These are phyloP conservation scores for Anableps anableps DNA, from an alignment of 2,797 vertebrate species.

Conservation along the genomic window DNA sequence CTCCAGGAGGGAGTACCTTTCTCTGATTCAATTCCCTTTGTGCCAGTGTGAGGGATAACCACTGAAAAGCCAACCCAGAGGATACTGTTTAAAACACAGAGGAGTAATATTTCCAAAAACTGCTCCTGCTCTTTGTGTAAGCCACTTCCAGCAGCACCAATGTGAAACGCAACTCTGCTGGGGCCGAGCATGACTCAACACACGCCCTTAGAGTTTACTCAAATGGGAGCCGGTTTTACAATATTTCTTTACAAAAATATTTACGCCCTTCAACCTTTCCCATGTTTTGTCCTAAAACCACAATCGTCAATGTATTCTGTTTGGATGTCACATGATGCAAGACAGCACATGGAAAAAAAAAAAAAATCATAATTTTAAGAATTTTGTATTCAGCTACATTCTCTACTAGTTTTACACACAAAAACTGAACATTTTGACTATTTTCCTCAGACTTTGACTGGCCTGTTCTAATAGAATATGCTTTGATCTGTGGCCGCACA, in stretches of 20 bases:
- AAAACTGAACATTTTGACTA: not conserved
- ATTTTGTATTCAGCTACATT: not conserved
- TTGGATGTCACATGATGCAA: not conserved
- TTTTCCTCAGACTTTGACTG: not conserved
- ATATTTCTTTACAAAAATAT: not conserved
- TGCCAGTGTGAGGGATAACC: not conserved
- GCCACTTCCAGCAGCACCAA: not conserved
- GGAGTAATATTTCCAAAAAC: conserved; percentile 2
- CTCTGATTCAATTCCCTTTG: conserved; percentile 6
- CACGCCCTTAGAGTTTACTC: conserved; percentile 1
- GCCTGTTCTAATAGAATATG: not conserved
- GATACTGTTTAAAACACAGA: conserved; percentile 15
- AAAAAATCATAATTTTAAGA: not conserved
- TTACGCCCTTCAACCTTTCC: not conserved
- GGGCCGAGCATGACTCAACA: conserved; percentile 25
- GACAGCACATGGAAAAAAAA: too few species aligned
- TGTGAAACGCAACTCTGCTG: conserved; percentile 20
- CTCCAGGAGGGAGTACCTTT: conserved; percentile 3
- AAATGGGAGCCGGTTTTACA: conserved; percentile 7
- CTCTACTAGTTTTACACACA: not conserved
- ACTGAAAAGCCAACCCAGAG: conserved; percentile 16
- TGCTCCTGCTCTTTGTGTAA: conserved; percentile 13
- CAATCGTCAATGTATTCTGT: not conserved
- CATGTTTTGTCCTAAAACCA: not conserved
- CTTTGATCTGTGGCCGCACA: not conserved